Evolutionary conservation across 2,888 invertebrate species (phyloP).

Genomic region (Neoaliturus tenellus): DNA sequence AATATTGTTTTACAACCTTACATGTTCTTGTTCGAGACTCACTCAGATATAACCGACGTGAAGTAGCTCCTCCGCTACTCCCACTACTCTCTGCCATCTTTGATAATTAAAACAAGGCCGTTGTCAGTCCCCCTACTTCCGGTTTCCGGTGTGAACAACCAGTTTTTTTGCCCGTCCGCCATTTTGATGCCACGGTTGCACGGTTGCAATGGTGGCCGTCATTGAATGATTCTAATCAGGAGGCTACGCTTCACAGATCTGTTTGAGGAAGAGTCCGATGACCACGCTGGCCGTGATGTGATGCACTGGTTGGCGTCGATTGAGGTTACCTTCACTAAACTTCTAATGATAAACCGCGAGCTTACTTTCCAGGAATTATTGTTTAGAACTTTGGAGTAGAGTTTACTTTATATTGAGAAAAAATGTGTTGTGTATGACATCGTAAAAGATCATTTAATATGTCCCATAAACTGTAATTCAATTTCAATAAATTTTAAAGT

Average conservation of each 20-base stretch:
- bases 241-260: neutral
- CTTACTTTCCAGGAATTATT: no score
- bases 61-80: no score
- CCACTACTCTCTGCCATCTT: slow-evolving; percentile 46
- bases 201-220: slow-evolving; percentile 24
- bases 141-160: slow-evolving; percentile 49
- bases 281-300: neutral
- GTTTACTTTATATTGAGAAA: no score
- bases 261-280: slow-evolving; percentile 7
- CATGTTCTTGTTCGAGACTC: no score
- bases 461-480: no score
- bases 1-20: no score
- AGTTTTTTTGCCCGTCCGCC: slow-evolving; percentile 33
- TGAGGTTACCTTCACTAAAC: neutral
- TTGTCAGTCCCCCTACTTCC: slow-evolving; percentile 42
- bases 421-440: no score
- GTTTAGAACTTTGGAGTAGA: no score
- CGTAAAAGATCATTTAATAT: no score
- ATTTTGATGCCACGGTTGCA: slow-evolving; percentile 28
- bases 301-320: neutral
- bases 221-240: neutral
- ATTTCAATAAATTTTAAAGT: no score
- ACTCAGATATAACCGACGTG: no score
- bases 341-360: no score
- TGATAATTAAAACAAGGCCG: slow-evolving; percentile 44